Evolutionary conservation across 2,888 invertebrate genomes (phyloP).

Genomic region (Lithosia quadra): DNA sequence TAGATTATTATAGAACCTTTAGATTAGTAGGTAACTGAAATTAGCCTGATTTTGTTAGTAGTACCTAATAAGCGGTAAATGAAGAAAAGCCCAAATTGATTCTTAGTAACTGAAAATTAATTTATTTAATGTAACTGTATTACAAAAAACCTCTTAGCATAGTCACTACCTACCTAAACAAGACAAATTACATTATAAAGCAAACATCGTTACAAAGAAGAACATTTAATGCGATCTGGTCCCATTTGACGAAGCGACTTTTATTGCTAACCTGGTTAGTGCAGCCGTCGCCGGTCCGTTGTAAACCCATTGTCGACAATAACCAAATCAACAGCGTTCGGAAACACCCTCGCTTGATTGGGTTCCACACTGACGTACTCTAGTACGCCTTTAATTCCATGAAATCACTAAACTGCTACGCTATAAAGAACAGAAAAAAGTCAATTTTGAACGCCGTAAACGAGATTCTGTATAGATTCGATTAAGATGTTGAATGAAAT

Average conservation of each 20-base stretch:
- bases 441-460: conserved; percentile 49
- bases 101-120: background rate
- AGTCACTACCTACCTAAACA: background rate
- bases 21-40: too few relatives aligned
- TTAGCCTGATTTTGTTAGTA: too few relatives aligned
- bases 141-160: background rate
- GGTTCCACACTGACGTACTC: conserved; percentile 53
- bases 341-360: conserved; percentile 55
- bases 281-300: conserved; percentile 52
- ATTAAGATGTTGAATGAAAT: conserved; percentile 47
- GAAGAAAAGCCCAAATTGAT: background rate
- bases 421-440: conserved; percentile 47
- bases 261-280: conserved; percentile 66
- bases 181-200: conserved; percentile 5
- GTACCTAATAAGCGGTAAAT: too few relatives aligned
- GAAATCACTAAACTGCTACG: conserved; percentile 50
- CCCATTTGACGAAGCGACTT: conserved; percentile 65
- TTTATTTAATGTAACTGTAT: background rate
- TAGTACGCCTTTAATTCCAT: conserved; percentile 52
- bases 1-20: too few relatives aligned
- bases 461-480: conserved; percentile 49
- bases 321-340: conserved; percentile 58
- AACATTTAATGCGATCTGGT: conserved; percentile 55
- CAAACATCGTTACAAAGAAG: conserved; percentile 30
- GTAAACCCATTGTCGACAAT: conserved; percentile 64